Evolutionary conservation across 2,113 vertebrate genomes (phyloP), one percentile per base, ranked within the genome.

Genomic region (Burhinus oedicnemus): DNA sequence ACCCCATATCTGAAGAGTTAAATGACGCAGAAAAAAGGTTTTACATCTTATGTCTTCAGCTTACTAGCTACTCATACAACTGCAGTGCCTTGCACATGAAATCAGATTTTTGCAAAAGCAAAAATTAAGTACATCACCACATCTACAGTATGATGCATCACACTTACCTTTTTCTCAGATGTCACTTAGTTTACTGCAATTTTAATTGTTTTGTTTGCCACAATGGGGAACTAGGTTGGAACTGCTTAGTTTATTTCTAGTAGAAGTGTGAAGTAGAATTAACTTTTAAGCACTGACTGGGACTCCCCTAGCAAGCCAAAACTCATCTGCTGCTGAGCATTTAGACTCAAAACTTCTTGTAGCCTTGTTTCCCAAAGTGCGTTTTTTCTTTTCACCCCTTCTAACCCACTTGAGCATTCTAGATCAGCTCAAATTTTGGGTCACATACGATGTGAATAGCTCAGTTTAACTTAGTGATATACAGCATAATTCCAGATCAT

Each of bases 81-180:
- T 83, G 96, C 77, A 36, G 32, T 96, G 49, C 94, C 97, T 95
- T 95, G 89, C 68, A 97, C 78, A 96, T 97, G 66, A 86, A 93
- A 92, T 23, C 61, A 71, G 93, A 81, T 30, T 89, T 74, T 14
- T 87, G 9, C 42, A 89, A 62, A 94, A 60, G n/a, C 8, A n/a
- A 51, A 64, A 25, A 52, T 66, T n/a, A 85, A 78, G 38, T 45
- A 32, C 26, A 11, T 69, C 16, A 17, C 30, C 27, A 29, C 9
- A 42, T 40, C 12, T 36, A 13, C 16, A 32, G 40, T 9, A 20
- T 36, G 45, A 21, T 34, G 32, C 13, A 23, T 45, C 27, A 29
- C 29, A 11, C 20, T 61, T 36, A 32, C 11, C n/a, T 58, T 34
- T 70, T 29, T n/a, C 11, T 25, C 38, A 13, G 25, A 4, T 27